A percentile compares a stretch with the other conserved stretches of the same genome.
Conservation (phyloP, 2,888 invertebrate species). For the Calameuta idolon region DNA sequence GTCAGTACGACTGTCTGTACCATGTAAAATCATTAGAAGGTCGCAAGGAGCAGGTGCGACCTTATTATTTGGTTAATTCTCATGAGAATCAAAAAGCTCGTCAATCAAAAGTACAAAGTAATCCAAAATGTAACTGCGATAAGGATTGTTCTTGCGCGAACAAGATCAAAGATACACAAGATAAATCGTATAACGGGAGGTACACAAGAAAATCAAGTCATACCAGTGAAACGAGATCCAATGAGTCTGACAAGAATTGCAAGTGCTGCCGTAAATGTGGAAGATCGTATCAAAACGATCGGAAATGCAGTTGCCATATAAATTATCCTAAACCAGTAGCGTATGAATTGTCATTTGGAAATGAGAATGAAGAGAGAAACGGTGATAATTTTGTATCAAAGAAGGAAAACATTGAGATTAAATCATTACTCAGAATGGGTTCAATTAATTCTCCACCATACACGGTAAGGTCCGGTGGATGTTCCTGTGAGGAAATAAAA, state of each 20-base stretch:
- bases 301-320: slow-evolving; percentile 48
- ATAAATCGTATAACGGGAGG: slow-evolving; percentile 16
- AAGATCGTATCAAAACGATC: slow-evolving; percentile 46
- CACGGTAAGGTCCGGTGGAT: slow-evolving; percentile 33
- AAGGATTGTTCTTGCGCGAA: slow-evolving; percentile 41
- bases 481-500: slow-evolving; percentile 43
- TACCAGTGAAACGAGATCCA: slow-evolving; percentile 18
- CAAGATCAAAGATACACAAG: slow-evolving; percentile 28
- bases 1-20: neutral
- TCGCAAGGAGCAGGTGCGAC: slow-evolving; percentile 15
- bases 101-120: slow-evolving; percentile 38
- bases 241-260: slow-evolving; percentile 29
- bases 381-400: slow-evolving; percentile 18
- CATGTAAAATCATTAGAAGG: neutral
- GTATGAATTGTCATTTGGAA: slow-evolving; percentile 66
- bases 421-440: slow-evolving; percentile 24
- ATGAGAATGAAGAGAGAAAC: slow-evolving; percentile 34
- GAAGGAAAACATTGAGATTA: slow-evolving; percentile 17
- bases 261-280: slow-evolving; percentile 57
- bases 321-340: slow-evolving; percentile 65
- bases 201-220: slow-evolving; percentile 14
- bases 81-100: slow-evolving; percentile 15
- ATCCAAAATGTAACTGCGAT: slow-evolving; percentile 39
- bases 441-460: slow-evolving; percentile 25
- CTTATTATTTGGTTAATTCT: slow-evolving; percentile 19